Conservation (phyloP, 1,140 invertebrate genomes). For the Caenorhabditis latens region DNA sequence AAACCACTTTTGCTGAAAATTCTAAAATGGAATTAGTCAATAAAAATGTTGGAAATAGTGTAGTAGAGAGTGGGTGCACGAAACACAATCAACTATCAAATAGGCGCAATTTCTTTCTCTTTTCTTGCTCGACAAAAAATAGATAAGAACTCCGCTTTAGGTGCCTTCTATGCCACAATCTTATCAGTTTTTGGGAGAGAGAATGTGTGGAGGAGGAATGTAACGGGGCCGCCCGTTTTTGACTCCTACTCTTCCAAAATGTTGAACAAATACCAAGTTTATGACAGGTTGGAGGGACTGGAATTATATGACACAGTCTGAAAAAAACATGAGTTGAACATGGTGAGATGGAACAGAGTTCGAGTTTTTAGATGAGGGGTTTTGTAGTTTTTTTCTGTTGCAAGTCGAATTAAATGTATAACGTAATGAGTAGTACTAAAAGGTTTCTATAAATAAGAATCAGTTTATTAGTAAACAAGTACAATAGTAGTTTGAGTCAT, state of each 20-base stretch:
- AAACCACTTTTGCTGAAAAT: neutral
- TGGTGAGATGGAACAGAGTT: too few species aligned
- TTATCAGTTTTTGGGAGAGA: slow-evolving; percentile 35
- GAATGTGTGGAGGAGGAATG: slow-evolving; percentile 40
- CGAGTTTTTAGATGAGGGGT: too few species aligned
- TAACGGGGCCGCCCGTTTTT: slow-evolving; percentile 42
- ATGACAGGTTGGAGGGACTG: slow-evolving; percentile 11
- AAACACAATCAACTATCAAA: slow-evolving; percentile 29
- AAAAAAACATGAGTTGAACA: too few species aligned
- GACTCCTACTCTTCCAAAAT: slow-evolving; percentile 1
- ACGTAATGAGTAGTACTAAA: too few species aligned
- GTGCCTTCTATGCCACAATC: slow-evolving; percentile 18
- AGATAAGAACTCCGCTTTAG: neutral
- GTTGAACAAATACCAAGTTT: slow-evolving; percentile 41
- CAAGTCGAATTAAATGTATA: too few species aligned
- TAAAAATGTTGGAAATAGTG: slow-evolving; percentile 40
- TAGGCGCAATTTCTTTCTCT: slow-evolving; percentile 32
- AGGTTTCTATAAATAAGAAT: too few species aligned
- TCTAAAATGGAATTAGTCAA: neutral
- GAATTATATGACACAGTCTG: neutral
- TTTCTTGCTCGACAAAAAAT: slow-evolving; percentile 7
- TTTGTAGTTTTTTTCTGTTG: too few species aligned
- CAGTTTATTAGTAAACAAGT: too few species aligned
- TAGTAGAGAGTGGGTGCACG: slow-evolving; percentile 8
- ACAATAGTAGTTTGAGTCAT: too few species aligned